Evolutionary conservation across 2,113 vertebrate species (phyloP), one percentile per base, ranked within the genome.

Genomic region (Thunnus thynnus): DNA sequence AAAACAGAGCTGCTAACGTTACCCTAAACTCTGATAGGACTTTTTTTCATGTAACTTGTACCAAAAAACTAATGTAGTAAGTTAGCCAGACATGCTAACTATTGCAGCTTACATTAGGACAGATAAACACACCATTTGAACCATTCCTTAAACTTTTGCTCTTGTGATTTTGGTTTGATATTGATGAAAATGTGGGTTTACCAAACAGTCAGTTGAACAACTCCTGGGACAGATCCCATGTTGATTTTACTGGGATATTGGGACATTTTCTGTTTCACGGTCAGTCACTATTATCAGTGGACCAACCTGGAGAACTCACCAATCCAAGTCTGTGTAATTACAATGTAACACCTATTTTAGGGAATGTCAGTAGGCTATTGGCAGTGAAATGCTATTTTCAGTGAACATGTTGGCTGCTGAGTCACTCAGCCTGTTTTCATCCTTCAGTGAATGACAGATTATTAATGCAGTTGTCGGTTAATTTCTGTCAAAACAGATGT

Each of bases 371-470:
- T 55, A 13, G 5, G n/a, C 13, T 14, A 18, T 17, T 51, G 76
- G 52, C 16, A 52, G 9, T 3, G 11, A 47, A 51, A 25, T 61
- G 1, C 11, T 11, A 10, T 61, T 64, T 52, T 68, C 63, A 62
- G 3, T 30, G 27, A 30, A 30, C 27, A 30, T 57, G 27, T 1
- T 55, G 48, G 30, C 11, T 83, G 60, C 72, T 73, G 20, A 82
- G 32, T 65, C 75, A 76, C 41, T 47, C n/a, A 46, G 69, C 66
- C 57, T 36, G 11, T 66, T 81, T 81, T 22, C 18, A 16, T 67
- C 30, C 1, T 60, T 68, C n/a, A 41, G 7, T 9, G 2, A 25
- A 12, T 56, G 48, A 61, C 64, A 47, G n/a, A 70, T 76, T 13
- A 65, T 60, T 72, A 62, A 72, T 77, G 27, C 13, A 0, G 56